Conservation (phyloP, 2,888 invertebrate genomes). For the Arge pagana region DNA sequence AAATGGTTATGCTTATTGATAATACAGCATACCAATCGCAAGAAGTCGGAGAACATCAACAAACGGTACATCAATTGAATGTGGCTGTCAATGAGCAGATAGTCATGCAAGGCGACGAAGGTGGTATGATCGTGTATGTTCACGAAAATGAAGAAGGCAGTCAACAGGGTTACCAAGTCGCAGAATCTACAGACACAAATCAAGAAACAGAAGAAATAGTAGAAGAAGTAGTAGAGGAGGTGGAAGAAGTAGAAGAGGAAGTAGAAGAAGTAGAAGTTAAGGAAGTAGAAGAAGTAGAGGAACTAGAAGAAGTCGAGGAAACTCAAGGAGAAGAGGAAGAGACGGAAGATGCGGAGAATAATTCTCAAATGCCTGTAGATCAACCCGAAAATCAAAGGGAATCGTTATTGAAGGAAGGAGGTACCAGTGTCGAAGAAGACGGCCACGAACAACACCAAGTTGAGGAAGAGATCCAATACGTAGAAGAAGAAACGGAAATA, state of each 20-base stretch:
- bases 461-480: conserved; percentile 52
- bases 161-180: conserved; percentile 37
- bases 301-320: conserved; percentile 27
- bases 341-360: conserved; percentile 16
- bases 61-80: conserved; percentile 47
- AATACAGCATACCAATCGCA: conserved; percentile 43
- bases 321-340: background rate
- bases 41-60: conserved; percentile 30
- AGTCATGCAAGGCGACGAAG: conserved; percentile 48
- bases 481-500: conserved; percentile 57
- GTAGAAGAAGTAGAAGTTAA: conserved; percentile 48
- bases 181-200: conserved; percentile 25
- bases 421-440: conserved; percentile 35
- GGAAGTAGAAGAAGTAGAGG: conserved; percentile 50
- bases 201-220: conserved; percentile 46
- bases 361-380: conserved; percentile 32
- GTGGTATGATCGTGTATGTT: conserved; percentile 53
- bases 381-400: conserved; percentile 35
- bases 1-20: conserved; percentile 54
- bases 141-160: conserved; percentile 43
- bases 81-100: conserved; percentile 48
- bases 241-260: conserved; percentile 29
- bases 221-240: conserved; percentile 47
- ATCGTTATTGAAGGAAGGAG: conserved; percentile 25
- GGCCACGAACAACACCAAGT: conserved; percentile 40